phyloP scores from a whole-genome alignment of 2,888 invertebrate genomes.

The Uloborus plumipes region DNA sequence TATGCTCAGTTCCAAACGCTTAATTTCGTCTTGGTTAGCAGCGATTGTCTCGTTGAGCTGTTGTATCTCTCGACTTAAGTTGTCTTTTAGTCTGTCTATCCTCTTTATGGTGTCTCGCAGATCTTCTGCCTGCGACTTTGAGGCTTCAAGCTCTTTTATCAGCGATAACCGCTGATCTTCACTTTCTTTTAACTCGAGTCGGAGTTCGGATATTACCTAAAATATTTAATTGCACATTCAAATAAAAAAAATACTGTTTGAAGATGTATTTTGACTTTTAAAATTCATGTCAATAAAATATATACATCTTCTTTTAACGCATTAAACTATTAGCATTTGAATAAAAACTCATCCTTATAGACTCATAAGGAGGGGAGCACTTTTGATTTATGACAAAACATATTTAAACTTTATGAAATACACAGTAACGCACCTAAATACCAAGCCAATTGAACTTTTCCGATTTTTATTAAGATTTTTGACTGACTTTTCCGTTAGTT shows the following conservation, averaged over 20 bases:
- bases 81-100: constrained; percentile 17
- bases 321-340: no score
- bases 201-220: constrained; percentile 12
- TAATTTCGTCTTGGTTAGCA: constrained; percentile 10
- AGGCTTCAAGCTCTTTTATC: neutral
- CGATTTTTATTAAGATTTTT: no score
- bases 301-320: no score
- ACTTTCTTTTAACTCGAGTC: neutral
- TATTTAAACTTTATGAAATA: no score
- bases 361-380: no score
- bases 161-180: neutral
- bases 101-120: neutral
- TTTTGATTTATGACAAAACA: no score
- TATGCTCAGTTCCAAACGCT: neutral
- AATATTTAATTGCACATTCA: neutral
- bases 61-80: neutral
- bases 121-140: neutral
- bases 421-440: no score
- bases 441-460: no score
- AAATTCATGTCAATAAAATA: no score
- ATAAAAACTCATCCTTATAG: no score
- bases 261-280: no score
- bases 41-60: neutral
- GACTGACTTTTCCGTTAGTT: no score
- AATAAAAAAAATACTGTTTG: neutral